These are phyloP conservation scores for Theristus sp. DNA, from an alignment of 2,888 invertebrate species.

Conservation along the genomic window DNA sequence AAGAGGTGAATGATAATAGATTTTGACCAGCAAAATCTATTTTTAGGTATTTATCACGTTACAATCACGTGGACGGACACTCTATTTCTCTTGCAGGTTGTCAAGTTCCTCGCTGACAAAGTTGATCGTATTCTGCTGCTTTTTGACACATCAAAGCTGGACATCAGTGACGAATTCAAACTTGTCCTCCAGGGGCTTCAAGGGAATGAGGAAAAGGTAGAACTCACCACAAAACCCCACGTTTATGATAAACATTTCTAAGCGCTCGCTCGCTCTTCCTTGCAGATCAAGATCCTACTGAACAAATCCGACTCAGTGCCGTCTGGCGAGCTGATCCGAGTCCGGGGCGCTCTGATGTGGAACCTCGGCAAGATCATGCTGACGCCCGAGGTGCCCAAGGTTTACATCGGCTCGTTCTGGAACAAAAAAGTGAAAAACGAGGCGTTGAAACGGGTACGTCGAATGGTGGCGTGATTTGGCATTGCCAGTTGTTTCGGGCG, in stretches of 20 bases:
- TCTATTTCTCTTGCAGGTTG: too few relatives aligned
- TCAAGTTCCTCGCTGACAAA: conserved; percentile 15
- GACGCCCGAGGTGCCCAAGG: conserved; percentile 9
- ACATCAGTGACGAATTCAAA: conserved; percentile 17
- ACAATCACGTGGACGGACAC: too few relatives aligned
- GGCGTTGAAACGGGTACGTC: not conserved
- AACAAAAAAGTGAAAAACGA: not conserved
- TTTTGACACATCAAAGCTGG: conserved; percentile 17
- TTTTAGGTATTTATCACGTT: too few relatives aligned
- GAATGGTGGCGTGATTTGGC: not conserved
- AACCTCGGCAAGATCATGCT: conserved; percentile 8
- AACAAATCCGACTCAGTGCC: conserved; percentile 10
- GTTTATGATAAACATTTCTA: too few relatives aligned
- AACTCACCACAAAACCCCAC: not conserved
- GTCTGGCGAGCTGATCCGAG: conserved; percentile 7
- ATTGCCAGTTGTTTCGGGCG: not conserved
- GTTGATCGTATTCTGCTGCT: conserved; percentile 17
- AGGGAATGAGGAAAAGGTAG: conserved; percentile 13
- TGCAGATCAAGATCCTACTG: conserved; percentile 9
- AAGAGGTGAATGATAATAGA: too few relatives aligned
- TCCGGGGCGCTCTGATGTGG: conserved; percentile 11
- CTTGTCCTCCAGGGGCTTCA: conserved; percentile 12
- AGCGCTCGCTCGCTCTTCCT: too few relatives aligned
- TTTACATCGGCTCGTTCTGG: conserved; percentile 10
- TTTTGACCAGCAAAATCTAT: too few relatives aligned